Evolutionary conservation across 1,140 invertebrate genomes (phyloP).

Genomic region (Drosophila nigrodunni): DNA sequence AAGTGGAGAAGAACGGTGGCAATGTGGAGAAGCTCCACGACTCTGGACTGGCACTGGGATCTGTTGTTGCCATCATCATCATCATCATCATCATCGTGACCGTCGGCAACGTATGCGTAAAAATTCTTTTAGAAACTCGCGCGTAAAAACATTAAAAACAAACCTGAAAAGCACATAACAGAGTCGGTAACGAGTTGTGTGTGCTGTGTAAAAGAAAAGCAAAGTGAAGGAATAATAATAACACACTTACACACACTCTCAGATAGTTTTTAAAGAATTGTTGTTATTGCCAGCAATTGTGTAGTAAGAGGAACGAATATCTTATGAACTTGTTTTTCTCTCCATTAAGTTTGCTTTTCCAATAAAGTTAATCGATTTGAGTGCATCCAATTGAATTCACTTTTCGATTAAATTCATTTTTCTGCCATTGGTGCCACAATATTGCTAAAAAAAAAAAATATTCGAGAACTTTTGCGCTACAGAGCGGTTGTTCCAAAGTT

Average conservation of each 20-base stretch:
- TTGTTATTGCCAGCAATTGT: conserved; percentile 53
- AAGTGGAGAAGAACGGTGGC: conserved; percentile 10
- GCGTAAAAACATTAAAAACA: conserved; percentile 70
- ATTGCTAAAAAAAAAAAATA: background rate
- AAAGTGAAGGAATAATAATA: conserved; percentile 11
- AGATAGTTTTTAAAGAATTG: conserved; percentile 11
- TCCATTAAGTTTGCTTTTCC: background rate
- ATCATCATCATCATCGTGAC: conserved; percentile 17
- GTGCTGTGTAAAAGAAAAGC: conserved; percentile 17
- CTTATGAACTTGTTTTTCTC: conserved; percentile 17
- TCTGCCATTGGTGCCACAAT: background rate
- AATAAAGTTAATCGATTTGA: conserved; percentile 16
- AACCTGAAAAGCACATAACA: conserved; percentile 42
- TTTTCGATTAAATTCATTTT: conserved; percentile 12
- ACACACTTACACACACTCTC: background rate
- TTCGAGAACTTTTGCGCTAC: no score
- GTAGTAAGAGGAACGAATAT: conserved; percentile 7
- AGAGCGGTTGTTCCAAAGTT: conserved; percentile 7
- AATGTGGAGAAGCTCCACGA: conserved; percentile 41
- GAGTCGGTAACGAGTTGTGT: conserved; percentile 29
- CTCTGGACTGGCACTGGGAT: conserved; percentile 46
- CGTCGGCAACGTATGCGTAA: conserved; percentile 52
- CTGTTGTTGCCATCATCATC: conserved; percentile 44
- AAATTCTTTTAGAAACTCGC: conserved; percentile 56
- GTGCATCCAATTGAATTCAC: conserved; percentile 3